Base-by-base conservation (phyloP, 2,113 vertebrate genomes). In the Rhinolophus ferrumequinum region DNA sequence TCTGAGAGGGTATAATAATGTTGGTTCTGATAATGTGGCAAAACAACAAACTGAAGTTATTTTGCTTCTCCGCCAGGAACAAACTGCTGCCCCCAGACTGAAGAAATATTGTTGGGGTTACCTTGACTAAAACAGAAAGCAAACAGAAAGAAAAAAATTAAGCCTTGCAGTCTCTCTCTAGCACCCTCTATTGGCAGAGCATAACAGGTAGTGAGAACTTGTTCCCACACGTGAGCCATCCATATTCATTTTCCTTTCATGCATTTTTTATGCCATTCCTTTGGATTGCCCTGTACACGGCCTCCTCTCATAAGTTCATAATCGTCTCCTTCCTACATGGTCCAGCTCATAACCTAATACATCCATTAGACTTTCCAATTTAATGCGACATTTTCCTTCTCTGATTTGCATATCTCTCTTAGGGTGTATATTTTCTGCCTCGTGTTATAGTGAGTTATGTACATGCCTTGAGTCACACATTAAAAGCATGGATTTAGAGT, bases 401-500 rank as follows among this genome's bases (percentile, higher is more conserved):
- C 50, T 64, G 66, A 94, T 85, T 90, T 88, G 28, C 47, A 85
- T 70, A 28, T 13, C 91, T 94, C 28, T 67, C 28, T 72, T 93
- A 35, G 6, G 13, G 79, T 56, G 41, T 58, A 82, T 87, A 33
- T 67, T 75, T 85, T 81, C 77, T 77, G 41, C 19, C 56, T 83
- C 33, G 19, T 88, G 13, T 75, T 91, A 72, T 38, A 21, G 50
- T 91, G 56, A 89, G 47, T 77, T 85, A 85, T 33, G 33, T 84
- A 19, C 16, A 10, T 73, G 79, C 21, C 33, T 52, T 94, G 22
- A 72, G 22, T 91, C 50, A 47, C n/a, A 72, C 30, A 44, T 86
- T 76, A 72, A 92, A 90, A 73, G 38, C 69, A 50, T 69, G 72
- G 24, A 79, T 92, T 87, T 83, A 41, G 47, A 95, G 41, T 77